Conservation (phyloP, 2,797 vertebrate genomes). For the Uromys caudimaculatus region DNA sequence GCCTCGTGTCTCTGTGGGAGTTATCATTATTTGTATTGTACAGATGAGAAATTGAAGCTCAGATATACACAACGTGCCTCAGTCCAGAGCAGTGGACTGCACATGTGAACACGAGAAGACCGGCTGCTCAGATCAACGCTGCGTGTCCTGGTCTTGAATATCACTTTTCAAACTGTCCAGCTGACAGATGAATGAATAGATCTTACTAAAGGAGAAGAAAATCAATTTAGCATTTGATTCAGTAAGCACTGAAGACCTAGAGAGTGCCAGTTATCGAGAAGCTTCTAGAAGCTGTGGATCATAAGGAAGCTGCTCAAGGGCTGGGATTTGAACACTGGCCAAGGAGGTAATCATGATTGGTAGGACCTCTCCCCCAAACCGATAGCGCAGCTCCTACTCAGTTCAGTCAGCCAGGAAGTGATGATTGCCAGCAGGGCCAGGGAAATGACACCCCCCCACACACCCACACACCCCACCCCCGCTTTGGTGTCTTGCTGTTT, state of each 20-base stretch:
- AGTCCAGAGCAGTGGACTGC: background rate
- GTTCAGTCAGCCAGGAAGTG: background rate
- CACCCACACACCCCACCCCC: background rate
- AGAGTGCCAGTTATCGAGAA: background rate
- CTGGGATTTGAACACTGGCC: background rate
- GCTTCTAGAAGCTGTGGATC: background rate
- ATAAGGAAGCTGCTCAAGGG: background rate
- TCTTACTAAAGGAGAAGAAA: conserved; percentile 38
- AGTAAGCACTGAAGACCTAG: background rate
- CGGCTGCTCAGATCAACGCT: background rate
- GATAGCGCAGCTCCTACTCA: background rate
- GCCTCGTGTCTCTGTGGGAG: background rate
- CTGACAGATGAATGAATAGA: background rate
- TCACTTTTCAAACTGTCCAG: background rate
- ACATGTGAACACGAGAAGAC: background rate
- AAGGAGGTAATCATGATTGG: background rate
- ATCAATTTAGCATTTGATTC: background rate
- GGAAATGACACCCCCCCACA: background rate
- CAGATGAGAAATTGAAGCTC: background rate
- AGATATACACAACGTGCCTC: background rate
- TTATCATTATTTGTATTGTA: background rate
- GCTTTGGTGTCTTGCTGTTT: background rate
- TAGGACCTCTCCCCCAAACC: background rate
- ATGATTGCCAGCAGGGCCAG: background rate
- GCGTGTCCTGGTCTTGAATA: background rate